Evolutionary conservation across 2,797 vertebrate species (phyloP).

Genomic region (Avahi laniger): DNA sequence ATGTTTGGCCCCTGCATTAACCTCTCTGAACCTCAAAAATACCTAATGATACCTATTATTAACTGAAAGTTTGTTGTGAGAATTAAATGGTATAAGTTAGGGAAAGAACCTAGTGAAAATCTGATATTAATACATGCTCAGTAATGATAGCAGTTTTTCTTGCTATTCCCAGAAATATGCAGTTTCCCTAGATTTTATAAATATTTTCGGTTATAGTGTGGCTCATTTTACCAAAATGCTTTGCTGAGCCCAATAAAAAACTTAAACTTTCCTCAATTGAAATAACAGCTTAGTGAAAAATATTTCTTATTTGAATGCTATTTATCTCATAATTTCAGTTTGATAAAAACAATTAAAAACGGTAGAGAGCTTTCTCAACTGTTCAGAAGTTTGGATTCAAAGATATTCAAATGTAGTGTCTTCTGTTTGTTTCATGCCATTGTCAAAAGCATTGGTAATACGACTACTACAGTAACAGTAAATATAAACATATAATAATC

Average conservation of each 20-base stretch:
- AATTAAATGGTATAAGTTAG: neutral
- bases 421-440: neutral
- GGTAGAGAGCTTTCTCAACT: neutral
- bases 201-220: neutral
- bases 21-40: neutral
- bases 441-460: neutral
- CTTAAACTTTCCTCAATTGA: neutral
- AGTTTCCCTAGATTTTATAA: neutral
- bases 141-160: neutral
- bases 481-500: neutral
- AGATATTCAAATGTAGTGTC: neutral
- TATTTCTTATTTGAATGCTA: neutral
- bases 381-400: neutral
- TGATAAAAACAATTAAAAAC: neutral
- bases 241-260: constrained; percentile 5
- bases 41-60: neutral
- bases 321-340: neutral
- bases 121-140: neutral
- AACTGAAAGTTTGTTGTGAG: neutral
- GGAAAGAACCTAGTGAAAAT: neutral
- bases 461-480: neutral
- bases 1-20: neutral
- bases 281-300: neutral
- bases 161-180: neutral
- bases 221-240: neutral